Evolutionary conservation across 1,140 invertebrate genomes (phyloP).

Genomic region (Eriosoma lanigerum): DNA sequence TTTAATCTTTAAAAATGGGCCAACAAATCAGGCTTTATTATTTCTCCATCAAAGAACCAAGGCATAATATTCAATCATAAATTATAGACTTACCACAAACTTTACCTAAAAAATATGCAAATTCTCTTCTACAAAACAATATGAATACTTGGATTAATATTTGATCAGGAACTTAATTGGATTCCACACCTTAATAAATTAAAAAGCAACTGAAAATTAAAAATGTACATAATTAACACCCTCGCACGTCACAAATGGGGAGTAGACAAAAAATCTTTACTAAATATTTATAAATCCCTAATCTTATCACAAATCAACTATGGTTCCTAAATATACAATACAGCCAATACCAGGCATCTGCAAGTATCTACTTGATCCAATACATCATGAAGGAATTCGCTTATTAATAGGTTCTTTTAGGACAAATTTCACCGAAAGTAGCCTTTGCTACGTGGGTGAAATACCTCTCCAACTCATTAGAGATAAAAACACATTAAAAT

Average conservation of each 20-base stretch:
- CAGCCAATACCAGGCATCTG: not conserved
- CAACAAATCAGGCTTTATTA: not conserved
- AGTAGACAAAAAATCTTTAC: not conserved
- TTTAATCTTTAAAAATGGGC: not conserved
- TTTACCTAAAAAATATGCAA: not conserved
- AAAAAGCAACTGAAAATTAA: not conserved
- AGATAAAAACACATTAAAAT: not conserved
- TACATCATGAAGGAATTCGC: not conserved
- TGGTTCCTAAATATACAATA: not conserved
- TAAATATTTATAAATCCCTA: not conserved
- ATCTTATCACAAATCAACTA: constrained; percentile 11
- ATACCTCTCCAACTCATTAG: not conserved
- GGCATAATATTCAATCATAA: not conserved
- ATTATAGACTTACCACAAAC: not conserved
- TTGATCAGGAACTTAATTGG: not conserved
- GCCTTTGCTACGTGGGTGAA: not conserved
- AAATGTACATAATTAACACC: not conserved
- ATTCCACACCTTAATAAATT: not conserved
- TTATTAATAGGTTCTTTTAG: not conserved
- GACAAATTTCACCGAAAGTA: not conserved
- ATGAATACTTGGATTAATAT: not conserved
- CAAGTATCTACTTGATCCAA: not conserved
- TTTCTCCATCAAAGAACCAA: not conserved
- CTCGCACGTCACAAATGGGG: not conserved
- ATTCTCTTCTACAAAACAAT: not conserved